Base-by-base conservation (phyloP, 2,888 invertebrate genomes). In the Hypomecis punctinalis region DNA sequence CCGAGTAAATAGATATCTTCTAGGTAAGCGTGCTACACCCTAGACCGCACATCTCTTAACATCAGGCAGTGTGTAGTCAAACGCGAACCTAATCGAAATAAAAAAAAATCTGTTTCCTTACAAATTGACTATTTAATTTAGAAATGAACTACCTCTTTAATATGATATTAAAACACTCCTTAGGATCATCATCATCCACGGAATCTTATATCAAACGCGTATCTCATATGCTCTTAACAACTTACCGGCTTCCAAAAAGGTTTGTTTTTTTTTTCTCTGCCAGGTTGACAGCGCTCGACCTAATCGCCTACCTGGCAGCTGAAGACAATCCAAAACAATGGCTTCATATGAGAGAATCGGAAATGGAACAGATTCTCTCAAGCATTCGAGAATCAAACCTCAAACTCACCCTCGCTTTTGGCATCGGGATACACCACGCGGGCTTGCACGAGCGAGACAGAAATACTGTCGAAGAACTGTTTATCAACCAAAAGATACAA, bases 351-450 rank as follows among this genome's bases (percentile, higher is more conserved):
- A 94, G 94, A 0, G 98, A 98, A 61, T 90, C 94, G 0, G 97
- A 98, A 90, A 97, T 99, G 95, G 97, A 98, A 73, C 95, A 95
- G 69, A 94, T 97, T 5, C 89, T 97, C 0, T 86, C 94, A 13
- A 94, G 94, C 73, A 95, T 97, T 49, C 95, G 95, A 71, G 99
- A 99, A 78, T 94, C 96, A 5, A 99, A 99, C 91, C 93, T 99
- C 53, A 98, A 98, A 80, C 94, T 99, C 68, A 98, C 98, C 0
- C 92, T 99, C 33, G 97, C 98, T 0, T 99, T 99, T 89, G 99
- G 99, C 2, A 99, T 99, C 72, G 99, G 99, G 1, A 95, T 99
- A 76, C 99, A 99, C 93, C 99, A 99, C 90, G 99, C 99, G 23
- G 99, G 99, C 57, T 91, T 99, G 61, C 97, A 98, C 74, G 99